Percentiles rank a stretch among this genome's conserved stretches.
phyloP scores from a whole-genome alignment of 2,888 invertebrate genomes.

The Mesopsocus fuscifrons region DNA sequence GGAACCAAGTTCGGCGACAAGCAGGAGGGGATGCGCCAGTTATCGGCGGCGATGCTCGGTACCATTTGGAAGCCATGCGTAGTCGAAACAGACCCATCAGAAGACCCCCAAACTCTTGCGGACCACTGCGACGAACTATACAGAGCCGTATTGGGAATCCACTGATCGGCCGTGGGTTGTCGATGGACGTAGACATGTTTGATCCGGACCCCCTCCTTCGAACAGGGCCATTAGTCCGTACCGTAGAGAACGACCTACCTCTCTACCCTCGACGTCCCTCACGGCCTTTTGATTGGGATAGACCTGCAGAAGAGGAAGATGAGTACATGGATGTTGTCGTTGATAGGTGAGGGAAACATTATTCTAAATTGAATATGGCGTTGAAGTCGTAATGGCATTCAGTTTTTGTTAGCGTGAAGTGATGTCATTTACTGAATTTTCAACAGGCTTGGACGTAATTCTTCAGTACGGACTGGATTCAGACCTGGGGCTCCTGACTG shows the following conservation, averaged over 20 bases:
- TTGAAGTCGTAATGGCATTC: too few species aligned
- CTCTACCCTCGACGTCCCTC: background rate
- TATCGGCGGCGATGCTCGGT: background rate
- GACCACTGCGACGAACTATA: background rate
- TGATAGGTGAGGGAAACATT: too few species aligned
- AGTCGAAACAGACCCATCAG: background rate
- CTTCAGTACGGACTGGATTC: too few species aligned
- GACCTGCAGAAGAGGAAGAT: background rate
- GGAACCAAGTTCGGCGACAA: background rate
- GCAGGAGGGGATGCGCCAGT: background rate
- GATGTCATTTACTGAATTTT: too few species aligned
- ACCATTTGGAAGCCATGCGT: background rate
- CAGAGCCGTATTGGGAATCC: too few species aligned
- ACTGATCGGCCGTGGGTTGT: background rate
- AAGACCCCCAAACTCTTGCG: background rate
- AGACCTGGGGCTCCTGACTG: too few species aligned
- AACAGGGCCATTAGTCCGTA: background rate
- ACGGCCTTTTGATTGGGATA: background rate
- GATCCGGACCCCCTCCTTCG: background rate
- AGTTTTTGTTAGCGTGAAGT: too few species aligned
- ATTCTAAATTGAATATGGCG: too few species aligned
- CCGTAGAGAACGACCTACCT: conserved; percentile 6
- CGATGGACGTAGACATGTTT: conserved; percentile 2
- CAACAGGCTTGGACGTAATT: too few species aligned
- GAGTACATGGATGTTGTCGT: too few species aligned